Evolutionary conservation across 2,888 invertebrate species (phyloP).

Genomic region (Ganaspis brasiliensis): DNA sequence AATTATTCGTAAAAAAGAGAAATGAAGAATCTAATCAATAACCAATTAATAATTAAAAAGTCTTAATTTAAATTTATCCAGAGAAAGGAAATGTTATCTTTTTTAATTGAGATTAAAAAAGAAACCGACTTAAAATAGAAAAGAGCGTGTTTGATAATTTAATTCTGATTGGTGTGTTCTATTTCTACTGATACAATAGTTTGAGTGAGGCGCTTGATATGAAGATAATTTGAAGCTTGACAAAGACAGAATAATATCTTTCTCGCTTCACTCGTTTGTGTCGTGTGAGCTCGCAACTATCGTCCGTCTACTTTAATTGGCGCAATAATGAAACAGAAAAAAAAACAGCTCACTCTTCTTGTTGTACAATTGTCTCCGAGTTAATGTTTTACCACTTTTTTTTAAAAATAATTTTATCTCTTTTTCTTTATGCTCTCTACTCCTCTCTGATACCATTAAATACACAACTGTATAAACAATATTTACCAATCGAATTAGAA

Average conservation of each 20-base stretch:
- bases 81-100: too few species aligned
- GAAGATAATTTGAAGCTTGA: conserved; percentile 30
- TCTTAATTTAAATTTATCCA: too few species aligned
- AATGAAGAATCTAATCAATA: too few species aligned
- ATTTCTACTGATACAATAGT: conserved; percentile 20
- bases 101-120: too few species aligned
- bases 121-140: background rate
- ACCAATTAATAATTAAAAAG: too few species aligned
- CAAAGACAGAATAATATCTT: conserved; percentile 24
- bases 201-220: conserved; percentile 10
- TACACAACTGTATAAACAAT: background rate
- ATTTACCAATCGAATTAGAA: background rate
- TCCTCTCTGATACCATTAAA: too few species aligned
- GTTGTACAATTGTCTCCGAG: background rate
- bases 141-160: conserved; percentile 8
- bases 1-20: too few species aligned
- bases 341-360: background rate
- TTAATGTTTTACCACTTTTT: background rate
- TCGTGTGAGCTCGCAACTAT: conserved; percentile 16
- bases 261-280: background rate
- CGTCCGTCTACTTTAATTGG: conserved; percentile 1
- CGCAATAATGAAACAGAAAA: conserved; percentile 1
- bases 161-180: conserved; percentile 12
- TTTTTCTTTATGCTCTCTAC: background rate
- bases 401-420: background rate